A percentile compares a stretch with the other conserved stretches of the same genome.
Conservation (phyloP, 2,888 invertebrate species). For the Heliconius ismenius region DNA sequence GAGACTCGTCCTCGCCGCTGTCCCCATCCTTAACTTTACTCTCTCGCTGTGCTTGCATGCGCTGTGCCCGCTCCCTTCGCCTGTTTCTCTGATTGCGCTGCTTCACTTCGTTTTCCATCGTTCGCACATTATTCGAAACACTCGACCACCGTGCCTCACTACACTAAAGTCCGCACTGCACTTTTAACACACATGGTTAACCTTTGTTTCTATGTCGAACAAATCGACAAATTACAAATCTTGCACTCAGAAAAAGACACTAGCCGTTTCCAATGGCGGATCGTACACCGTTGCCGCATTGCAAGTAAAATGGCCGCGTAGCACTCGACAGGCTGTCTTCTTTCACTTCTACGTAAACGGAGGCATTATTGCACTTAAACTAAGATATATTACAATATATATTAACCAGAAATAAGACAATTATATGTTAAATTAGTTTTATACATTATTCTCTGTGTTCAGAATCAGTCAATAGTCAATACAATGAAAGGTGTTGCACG, state of each 20-base stretch:
- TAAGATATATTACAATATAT: conserved; percentile 76
- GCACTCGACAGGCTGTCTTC: conserved; percentile 79
- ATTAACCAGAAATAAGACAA: conserved; percentile 78
- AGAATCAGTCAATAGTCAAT: conserved; percentile 87
- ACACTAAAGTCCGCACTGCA: conserved; percentile 82
- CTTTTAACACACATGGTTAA: conserved; percentile 81
- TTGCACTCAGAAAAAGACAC: conserved; percentile 85
- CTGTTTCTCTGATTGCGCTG: conserved; percentile 92
- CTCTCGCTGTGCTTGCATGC: conserved; percentile 93
- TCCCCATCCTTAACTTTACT: conserved; percentile 88
- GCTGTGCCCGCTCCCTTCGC: conserved; percentile 94
- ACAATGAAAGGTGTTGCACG: conserved; percentile 87
- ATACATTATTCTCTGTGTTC: conserved; percentile 84
- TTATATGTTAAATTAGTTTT: conserved; percentile 84
- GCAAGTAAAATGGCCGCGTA: conserved; percentile 87
- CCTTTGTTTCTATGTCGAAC: conserved; percentile 77
- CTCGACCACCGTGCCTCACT: conserved; percentile 82
- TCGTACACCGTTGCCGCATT: conserved; percentile 87
- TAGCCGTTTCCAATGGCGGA: conserved; percentile 88
- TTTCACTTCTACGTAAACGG: conserved; percentile 80
- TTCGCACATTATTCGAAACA: conserved; percentile 84
- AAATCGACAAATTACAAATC: conserved; percentile 80
- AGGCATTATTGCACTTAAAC: conserved; percentile 79
- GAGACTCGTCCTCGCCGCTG: conserved; percentile 89
- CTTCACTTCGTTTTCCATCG: conserved; percentile 92